Evolutionary conservation across 2,888 invertebrate genomes (phyloP), one percentile per base, ranked within the genome.

Genomic region (Palloptera scutellata): DNA sequence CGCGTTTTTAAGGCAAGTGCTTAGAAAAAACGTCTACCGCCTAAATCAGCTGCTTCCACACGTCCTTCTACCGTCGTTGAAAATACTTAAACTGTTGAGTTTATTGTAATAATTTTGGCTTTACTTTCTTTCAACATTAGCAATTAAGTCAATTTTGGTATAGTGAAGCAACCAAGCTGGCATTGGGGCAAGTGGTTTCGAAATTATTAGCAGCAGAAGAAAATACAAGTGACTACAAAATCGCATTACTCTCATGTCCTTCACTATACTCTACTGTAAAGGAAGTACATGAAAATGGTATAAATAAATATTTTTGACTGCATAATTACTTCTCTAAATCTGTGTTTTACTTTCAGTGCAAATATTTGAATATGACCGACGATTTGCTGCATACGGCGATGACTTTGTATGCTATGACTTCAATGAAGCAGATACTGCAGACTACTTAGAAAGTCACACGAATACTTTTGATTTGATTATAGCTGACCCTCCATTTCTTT

Each of bases 111-210:
- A 55, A 48, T 8, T n/a, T 43, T 43, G 8, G 30, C 3, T 30
- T 20, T 57, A 11, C 10, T 42, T 52, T 61, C 19, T 1, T 10
- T 40, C n/a, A 17, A 1, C 69, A 65, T 71, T 86, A 96, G 97
- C 96, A 98, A 94, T 86, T 98, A 52, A 97, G 97, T 80, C 98
- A 98, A 85, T 98, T 98, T 86, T 98, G 98, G 98, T 98, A 98
- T 80, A 91, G 93, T 78, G 91, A 93, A 52, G 83, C 87, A 3
- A 98, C 98, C 0, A 91, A 94, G 53, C 86, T 88, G 41, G 83
- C 83, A 1, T 84, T 98, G n/a, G 91, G 91, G 0, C 87, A 88
- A 75, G 91, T 92, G 67, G 90, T 91, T 9, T 80, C 91, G 57
- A 84, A 86, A 70, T 82, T 86, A 5, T 85, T 64, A 5, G 19